phyloP scores from a whole-genome alignment of 2,113 vertebrate genomes.

The Phocoena phocoena region DNA sequence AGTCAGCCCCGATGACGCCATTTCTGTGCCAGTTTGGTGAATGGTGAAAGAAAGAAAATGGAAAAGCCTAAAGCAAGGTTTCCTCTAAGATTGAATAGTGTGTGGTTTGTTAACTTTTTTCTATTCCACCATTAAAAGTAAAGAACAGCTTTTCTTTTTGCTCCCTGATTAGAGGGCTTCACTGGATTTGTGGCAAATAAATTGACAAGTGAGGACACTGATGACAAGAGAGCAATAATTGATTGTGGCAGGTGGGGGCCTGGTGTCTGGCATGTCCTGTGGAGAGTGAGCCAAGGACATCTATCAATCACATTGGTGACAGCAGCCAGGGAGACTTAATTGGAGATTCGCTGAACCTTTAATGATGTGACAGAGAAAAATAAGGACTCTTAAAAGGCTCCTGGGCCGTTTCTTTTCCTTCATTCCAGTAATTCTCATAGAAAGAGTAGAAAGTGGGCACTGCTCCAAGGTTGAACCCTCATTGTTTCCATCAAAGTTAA shows the following conservation, averaged over 20 bases:
- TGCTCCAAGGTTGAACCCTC: constrained; percentile 74
- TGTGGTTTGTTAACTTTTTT: constrained; percentile 74
- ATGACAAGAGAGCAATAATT: constrained; percentile 83
- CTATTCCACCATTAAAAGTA: constrained; percentile 49
- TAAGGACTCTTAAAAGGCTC: constrained; percentile 82
- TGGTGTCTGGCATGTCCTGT: constrained; percentile 79
- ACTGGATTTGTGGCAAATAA: constrained; percentile 82
- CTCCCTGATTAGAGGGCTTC: constrained; percentile 76
- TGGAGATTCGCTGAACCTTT: constrained; percentile 89
- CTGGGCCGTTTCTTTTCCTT: constrained; percentile 78
- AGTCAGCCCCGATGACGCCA: not conserved
- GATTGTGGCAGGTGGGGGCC: constrained; percentile 79
- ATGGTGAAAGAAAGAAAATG: not conserved
- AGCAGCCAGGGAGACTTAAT: constrained; percentile 87
- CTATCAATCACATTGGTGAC: constrained; percentile 86
- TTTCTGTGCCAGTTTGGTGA: not conserved
- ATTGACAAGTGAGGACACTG: constrained; percentile 81
- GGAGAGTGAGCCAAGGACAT: constrained; percentile 89
- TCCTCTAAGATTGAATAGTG: constrained; percentile 24
- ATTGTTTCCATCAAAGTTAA: constrained; percentile 70
- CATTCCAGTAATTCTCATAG: constrained; percentile 71
- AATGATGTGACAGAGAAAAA: constrained; percentile 89
- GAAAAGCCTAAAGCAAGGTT: constrained; percentile 6
- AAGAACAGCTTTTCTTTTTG: constrained; percentile 78
- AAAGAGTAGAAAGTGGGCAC: constrained; percentile 71